Evolutionary conservation across 1,140 invertebrate species (phyloP).

Genomic region (Scaptodrosophila lebanonensis): DNA sequence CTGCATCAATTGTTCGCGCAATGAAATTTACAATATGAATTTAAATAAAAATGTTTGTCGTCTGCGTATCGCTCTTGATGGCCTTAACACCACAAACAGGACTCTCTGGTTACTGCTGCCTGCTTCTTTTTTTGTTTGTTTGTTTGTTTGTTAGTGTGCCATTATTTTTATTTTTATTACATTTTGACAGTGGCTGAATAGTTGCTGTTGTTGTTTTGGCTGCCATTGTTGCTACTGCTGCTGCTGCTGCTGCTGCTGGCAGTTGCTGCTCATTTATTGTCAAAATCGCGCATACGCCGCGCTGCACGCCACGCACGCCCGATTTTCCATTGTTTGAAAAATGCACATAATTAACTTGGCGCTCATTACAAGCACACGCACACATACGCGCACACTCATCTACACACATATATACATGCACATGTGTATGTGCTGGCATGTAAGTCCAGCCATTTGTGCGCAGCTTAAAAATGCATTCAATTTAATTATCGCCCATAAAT

Average conservation of each 20-base stretch:
- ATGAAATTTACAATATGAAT: conserved; percentile 58
- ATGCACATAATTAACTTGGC: conserved; percentile 46
- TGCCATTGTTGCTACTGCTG: too few species aligned
- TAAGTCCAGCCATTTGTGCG: too few species aligned
- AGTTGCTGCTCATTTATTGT: too few species aligned
- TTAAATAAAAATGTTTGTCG: conserved; percentile 29
- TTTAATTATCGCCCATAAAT: conserved; percentile 69
- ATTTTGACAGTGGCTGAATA: too few species aligned
- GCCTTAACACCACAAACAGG: too few species aligned
- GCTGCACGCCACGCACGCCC: background rate
- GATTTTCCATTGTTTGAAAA: conserved; percentile 28
- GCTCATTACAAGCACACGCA: conserved; percentile 52
- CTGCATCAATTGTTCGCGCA: conserved; percentile 45
- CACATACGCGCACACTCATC: too few species aligned
- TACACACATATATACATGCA: too few species aligned
- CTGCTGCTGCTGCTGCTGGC: background rate
- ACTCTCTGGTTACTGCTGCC: background rate
- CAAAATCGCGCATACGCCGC: conserved; percentile 40
- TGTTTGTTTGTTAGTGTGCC: background rate
- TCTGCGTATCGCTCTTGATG: too few species aligned
- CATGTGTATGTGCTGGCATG: too few species aligned
- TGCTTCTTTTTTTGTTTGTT: background rate
- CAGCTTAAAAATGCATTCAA: conserved; percentile 69
- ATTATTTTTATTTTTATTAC: background rate
- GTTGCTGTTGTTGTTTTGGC: too few species aligned